These are phyloP conservation scores for Nematolebias whitei DNA, from an alignment of 2,113 vertebrate species.

Conservation along the genomic window DNA sequence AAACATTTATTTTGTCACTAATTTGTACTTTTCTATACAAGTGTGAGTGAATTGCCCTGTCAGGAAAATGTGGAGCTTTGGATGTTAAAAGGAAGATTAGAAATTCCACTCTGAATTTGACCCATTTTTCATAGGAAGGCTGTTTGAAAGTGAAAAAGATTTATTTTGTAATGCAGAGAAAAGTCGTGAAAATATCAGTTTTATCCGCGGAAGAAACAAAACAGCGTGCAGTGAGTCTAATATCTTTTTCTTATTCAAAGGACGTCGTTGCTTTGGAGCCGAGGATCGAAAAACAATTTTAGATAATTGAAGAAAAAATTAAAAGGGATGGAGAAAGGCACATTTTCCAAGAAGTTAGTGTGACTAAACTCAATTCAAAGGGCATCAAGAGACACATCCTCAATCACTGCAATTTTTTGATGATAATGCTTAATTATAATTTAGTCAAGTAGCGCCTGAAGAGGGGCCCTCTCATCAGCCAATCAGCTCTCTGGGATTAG, in stretches of 20 bases:
- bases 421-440: conserved; percentile 71
- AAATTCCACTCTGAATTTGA: too few species aligned
- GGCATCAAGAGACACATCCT: conserved; percentile 61
- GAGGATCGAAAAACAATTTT: conserved; percentile 13
- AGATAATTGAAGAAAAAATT: neutral
- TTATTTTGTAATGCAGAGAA: conserved; percentile 2
- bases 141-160: neutral
- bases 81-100: too few species aligned
- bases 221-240: conserved; percentile 5
- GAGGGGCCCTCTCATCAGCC: conserved; percentile 45
- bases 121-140: too few species aligned
- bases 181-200: neutral
- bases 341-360: neutral
- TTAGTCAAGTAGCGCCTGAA: conserved; percentile 61
- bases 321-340: neutral
- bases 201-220: conserved; percentile 30
- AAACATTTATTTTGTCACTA: too few species aligned
- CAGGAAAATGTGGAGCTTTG: too few species aligned
- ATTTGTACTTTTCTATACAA: too few species aligned
- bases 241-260: conserved; percentile 22
- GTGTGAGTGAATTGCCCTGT: too few species aligned
- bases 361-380: conserved; percentile 49
- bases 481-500: conserved; percentile 40
- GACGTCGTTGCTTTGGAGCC: neutral
- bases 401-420: conserved; percentile 63